Evolutionary conservation across 2,888 invertebrate genomes (phyloP).

Genomic region (Mythimna impura): DNA sequence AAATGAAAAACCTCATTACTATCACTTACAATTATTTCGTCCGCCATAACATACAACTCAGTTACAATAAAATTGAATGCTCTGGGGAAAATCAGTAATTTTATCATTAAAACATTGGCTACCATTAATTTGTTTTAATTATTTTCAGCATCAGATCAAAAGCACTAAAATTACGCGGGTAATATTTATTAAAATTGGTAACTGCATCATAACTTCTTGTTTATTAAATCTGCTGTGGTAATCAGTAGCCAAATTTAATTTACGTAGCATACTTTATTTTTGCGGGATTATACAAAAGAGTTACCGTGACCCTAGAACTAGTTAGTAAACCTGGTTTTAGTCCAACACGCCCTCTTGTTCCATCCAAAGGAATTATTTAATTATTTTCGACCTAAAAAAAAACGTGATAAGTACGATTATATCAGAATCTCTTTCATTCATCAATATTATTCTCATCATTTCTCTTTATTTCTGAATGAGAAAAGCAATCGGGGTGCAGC

Average conservation of each 20-base stretch:
- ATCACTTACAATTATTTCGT: constrained; percentile 15
- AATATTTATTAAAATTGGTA: constrained; percentile 38
- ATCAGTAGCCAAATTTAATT: not conserved
- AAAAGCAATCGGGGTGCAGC: no score
- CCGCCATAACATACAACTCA: not conserved
- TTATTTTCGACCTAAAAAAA: no score
- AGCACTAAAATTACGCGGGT: constrained; percentile 1
- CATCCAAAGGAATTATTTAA: no score
- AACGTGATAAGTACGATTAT: no score
- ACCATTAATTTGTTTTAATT: constrained; percentile 36
- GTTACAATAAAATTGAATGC: constrained; percentile 20
- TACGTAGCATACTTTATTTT: not conserved
- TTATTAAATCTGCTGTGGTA: constrained; percentile 11
- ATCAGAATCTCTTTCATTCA: no score
- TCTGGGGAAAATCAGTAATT: constrained; percentile 10
- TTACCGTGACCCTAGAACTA: no score
- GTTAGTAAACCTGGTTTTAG: no score
- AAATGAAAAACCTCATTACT: constrained; percentile 13
- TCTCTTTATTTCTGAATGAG: no score
- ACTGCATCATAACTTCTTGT: constrained; percentile 14
- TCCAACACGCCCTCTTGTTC: no score
- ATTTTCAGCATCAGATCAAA: constrained; percentile 35
- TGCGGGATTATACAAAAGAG: no score
- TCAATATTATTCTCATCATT: no score
- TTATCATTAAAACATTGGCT: constrained; percentile 8